Evolutionary conservation across 2,113 vertebrate species (phyloP).

Genomic region (Rhodinocichla rosea): DNA sequence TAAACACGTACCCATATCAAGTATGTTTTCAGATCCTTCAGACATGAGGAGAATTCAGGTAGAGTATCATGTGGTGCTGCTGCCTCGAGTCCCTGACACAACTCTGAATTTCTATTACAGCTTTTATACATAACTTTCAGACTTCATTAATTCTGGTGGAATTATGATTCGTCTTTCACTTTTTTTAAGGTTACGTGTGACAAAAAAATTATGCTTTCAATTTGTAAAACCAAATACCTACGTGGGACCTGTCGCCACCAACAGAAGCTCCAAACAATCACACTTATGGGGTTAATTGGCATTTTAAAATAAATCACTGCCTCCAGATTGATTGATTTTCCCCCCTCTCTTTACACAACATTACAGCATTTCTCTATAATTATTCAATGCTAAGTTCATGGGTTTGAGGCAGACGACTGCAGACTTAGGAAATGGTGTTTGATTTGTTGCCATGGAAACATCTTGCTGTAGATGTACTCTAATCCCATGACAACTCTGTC

Average conservation of each 20-base stretch:
- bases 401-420: constrained; percentile 74
- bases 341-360: constrained; percentile 71
- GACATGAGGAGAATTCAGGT: constrained; percentile 73
- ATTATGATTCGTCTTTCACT: constrained; percentile 69
- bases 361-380: constrained; percentile 76
- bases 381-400: constrained; percentile 81
- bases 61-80: constrained; percentile 47
- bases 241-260: constrained; percentile 48
- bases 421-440: constrained; percentile 80
- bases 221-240: constrained; percentile 72
- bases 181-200: constrained; percentile 70
- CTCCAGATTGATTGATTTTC: constrained; percentile 70
- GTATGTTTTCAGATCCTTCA: constrained; percentile 70
- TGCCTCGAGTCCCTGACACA: constrained; percentile 44
- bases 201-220: constrained; percentile 73
- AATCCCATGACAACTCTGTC: constrained; percentile 82
- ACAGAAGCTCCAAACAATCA: constrained; percentile 62
- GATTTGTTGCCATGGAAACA: constrained; percentile 86
- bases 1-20: constrained; percentile 69
- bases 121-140: constrained; percentile 71
- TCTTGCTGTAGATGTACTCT: constrained; percentile 79
- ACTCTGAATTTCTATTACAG: constrained; percentile 70
- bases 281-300: constrained; percentile 75
- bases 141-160: constrained; percentile 74
- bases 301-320: constrained; percentile 77